A percentile compares a stretch with the other conserved stretches of the same genome.
Evolutionary conservation across 2,888 invertebrate genomes (phyloP).

Genomic region (Thera britannica): DNA sequence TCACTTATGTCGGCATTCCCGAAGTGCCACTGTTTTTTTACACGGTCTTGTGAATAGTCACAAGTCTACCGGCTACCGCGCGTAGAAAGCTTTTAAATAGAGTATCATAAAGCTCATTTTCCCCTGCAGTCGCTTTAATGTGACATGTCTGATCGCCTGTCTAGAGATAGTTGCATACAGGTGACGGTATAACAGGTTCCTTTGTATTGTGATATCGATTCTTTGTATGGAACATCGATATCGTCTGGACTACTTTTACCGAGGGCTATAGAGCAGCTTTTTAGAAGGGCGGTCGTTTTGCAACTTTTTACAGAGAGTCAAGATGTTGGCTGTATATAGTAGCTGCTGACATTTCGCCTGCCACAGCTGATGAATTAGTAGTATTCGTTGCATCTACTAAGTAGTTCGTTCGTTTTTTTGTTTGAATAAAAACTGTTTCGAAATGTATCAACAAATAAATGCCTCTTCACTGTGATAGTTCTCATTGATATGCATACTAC

Average conservation of each 20-base stretch:
- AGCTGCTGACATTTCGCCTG: constrained; percentile 18
- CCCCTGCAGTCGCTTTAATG: not conserved
- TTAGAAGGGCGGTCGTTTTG: constrained; percentile 33
- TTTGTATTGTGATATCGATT: constrained; percentile 62
- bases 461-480: too few relatives aligned
- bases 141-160: constrained; percentile 31
- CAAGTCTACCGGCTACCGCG: not conserved
- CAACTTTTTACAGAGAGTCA: constrained; percentile 31
- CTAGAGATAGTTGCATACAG: constrained; percentile 62
- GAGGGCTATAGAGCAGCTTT: constrained; percentile 17
- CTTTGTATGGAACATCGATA: constrained; percentile 39
- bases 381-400: not conserved
- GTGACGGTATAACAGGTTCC: constrained; percentile 74
- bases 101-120: not conserved
- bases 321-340: constrained; percentile 28
- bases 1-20: too few relatives aligned
- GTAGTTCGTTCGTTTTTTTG: too few relatives aligned
- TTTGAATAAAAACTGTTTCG: too few relatives aligned
- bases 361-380: not conserved
- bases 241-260: constrained; percentile 61
- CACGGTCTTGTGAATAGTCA: not conserved
- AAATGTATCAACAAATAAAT: too few relatives aligned
- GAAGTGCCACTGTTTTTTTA: too few relatives aligned
- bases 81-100: not conserved
- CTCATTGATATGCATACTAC: too few relatives aligned